Evolutionary conservation across 2,113 vertebrate species (phyloP), one percentile per base, ranked within the genome.

Genomic region (Cisticola juncidis): DNA sequence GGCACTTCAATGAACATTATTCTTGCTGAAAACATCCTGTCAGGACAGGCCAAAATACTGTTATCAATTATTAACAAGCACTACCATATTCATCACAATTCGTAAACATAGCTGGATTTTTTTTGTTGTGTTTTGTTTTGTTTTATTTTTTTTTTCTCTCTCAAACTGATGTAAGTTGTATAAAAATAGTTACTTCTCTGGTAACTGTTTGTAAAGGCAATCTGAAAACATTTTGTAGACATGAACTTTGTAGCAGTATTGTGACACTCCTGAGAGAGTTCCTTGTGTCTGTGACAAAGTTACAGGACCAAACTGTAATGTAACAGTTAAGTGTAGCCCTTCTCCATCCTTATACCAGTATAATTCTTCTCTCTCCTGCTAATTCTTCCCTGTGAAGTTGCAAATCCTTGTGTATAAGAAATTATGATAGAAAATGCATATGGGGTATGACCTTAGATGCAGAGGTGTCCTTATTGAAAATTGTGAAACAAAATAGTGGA

Each of bases 31-130:
- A 97, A 96, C 93, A 94, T 95, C 94, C 94, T 97, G 91, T 80
- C 81, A 86, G 74, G 42, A 76, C 87, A 90, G 81, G 93, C 96
- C 90, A 95, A 94, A 95, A 95, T 92, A 90, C 95, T 96, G 94
- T 96, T 96, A 95, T 95, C 94, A 96, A 92, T 97, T 96, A 96
- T 90, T 95, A 96, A 88, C 93, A 94, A 95, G 64, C 94, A 74
- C 71, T 42, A 66, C 79, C 68, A 51, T 92, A 88, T 94, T 95
- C 84, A 87, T 95, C 36, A 56, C 44, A 53, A 84, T 91, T 89
- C 60, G 70, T 90, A 97, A 96, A 96, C 92, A 88, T 82, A 73
- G 16, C 38, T 91, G 11, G 48, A n/a, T n/a, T n/a, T n/a, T n/a
- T n/a, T n/a, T n/a, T 66, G 38, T 38, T 9, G 38, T 38, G 38